These are phyloP conservation scores for Melanocharis versteri DNA, from an alignment of 2,113 vertebrate genomes.

Conservation along the genomic window DNA sequence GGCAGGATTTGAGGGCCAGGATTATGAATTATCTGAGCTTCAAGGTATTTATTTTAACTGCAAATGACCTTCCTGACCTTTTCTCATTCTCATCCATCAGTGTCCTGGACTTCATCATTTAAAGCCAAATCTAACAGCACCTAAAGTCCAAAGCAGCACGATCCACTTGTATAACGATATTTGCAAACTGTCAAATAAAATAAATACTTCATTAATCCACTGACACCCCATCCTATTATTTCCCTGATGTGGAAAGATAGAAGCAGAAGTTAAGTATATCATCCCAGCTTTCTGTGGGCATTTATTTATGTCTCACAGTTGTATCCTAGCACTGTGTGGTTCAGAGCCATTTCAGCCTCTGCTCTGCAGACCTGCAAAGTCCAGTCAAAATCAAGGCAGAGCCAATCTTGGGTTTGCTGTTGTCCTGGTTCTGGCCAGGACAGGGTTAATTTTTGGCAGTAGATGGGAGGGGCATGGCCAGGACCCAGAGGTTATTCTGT, in stretches of 20 bases:
- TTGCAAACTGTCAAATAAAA: slow-evolving; percentile 52
- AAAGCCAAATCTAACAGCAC: slow-evolving; percentile 25
- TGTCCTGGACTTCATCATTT: slow-evolving; percentile 56
- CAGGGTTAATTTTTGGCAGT: not conserved
- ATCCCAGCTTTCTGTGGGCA: slow-evolving; percentile 16
- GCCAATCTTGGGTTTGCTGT: not conserved
- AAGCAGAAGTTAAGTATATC: slow-evolving; percentile 3
- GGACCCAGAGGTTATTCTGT: not conserved
- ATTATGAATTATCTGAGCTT: slow-evolving; percentile 34
- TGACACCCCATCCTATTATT: slow-evolving; percentile 40
- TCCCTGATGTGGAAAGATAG: slow-evolving; percentile 44
- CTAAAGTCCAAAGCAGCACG: not conserved
- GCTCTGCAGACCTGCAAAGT: not conserved
- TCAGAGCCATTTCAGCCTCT: slow-evolving; percentile 8
- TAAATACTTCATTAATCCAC: slow-evolving; percentile 61
- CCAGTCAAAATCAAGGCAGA: not conserved
- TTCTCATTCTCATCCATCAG: slow-evolving; percentile 55
- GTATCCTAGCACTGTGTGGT: not conserved
- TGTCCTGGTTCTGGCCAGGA: not conserved
- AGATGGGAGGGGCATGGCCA: not conserved
- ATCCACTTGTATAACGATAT: not conserved
- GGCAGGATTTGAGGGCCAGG: slow-evolving; percentile 12
- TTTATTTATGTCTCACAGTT: slow-evolving; percentile 29
- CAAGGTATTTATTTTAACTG: slow-evolving; percentile 66
- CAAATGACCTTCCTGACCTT: slow-evolving; percentile 40